Percentiles rank a stretch among this genome's conserved stretches.
phyloP scores from a whole-genome alignment of 2,113 vertebrate genomes.

The Dromiciops gliroides region DNA sequence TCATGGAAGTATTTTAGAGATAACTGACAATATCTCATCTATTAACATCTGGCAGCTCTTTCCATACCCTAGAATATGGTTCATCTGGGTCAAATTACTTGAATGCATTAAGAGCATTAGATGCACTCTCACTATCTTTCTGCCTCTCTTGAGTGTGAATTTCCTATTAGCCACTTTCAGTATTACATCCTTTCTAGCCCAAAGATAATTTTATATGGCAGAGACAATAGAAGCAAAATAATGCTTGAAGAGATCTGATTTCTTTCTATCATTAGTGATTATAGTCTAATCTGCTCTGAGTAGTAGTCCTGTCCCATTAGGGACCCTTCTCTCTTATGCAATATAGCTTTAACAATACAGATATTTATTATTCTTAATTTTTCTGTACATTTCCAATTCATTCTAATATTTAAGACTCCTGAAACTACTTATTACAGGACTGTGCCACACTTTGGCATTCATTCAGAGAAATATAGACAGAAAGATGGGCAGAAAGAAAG shows the following conservation, averaged over 20 bases:
- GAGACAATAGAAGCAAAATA: not conserved
- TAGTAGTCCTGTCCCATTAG: not conserved
- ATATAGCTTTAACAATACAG: not conserved
- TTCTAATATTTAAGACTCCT: not conserved
- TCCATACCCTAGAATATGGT: not conserved
- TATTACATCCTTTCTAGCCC: not conserved
- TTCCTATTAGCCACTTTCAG: not conserved
- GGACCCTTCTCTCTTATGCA: not conserved
- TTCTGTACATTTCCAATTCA: not conserved
- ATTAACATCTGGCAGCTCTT: not conserved
- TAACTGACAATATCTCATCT: not conserved
- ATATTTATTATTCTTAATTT: not conserved
- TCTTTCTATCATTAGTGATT: not conserved
- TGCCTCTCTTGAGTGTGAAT: not conserved
- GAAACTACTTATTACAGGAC: not conserved
- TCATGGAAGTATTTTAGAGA: not conserved
- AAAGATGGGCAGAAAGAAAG: not conserved
- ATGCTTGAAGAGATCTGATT: not conserved
- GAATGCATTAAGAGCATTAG: not conserved
- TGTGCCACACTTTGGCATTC: not conserved
- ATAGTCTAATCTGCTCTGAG: not conserved
- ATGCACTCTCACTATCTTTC: not conserved
- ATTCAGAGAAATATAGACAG: not conserved
- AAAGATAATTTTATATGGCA: not conserved
- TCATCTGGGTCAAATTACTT: not conserved